A percentile compares a stretch with the other conserved stretches of the same genome.
Conservation (phyloP, 2,113 vertebrate genomes). For the Eulemur rufifrons region DNA sequence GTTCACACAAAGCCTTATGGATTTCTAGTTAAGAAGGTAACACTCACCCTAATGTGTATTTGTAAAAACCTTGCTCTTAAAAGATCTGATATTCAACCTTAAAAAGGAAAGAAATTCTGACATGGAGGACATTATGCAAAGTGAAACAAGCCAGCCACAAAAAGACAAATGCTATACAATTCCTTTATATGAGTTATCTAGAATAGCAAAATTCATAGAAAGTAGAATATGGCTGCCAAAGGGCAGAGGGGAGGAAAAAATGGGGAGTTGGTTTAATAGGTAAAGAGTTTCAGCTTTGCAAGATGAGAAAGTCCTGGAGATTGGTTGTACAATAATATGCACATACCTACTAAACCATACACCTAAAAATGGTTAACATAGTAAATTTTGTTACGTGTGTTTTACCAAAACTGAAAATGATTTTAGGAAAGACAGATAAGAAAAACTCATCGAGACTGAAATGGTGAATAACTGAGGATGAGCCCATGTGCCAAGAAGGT, state of each 20-base stretch:
- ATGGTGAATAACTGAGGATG: neutral
- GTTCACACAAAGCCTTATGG: neutral
- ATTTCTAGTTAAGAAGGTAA: neutral
- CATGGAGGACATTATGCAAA: neutral
- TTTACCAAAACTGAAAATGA: neutral
- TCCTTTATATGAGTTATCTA: neutral
- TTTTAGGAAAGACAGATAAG: neutral
- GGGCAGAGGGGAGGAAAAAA: neutral
- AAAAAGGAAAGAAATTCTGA: slow-evolving; percentile 14
- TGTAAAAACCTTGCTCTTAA: neutral
- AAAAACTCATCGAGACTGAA: neutral
- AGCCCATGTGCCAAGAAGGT: neutral
- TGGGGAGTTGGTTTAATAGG: neutral
- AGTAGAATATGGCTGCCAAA: neutral
- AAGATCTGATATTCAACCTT: neutral
- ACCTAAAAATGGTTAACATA: neutral
- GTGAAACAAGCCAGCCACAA: neutral
- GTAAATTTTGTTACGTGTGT: neutral
- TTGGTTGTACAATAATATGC: neutral
- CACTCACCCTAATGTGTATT: neutral
- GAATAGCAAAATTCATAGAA: neutral
- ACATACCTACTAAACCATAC: neutral
- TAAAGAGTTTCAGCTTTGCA: neutral
- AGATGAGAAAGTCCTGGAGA: neutral
- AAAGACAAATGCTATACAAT: neutral